Conservation (phyloP, 2,113 vertebrate species). For the Nansenia antarctica region DNA sequence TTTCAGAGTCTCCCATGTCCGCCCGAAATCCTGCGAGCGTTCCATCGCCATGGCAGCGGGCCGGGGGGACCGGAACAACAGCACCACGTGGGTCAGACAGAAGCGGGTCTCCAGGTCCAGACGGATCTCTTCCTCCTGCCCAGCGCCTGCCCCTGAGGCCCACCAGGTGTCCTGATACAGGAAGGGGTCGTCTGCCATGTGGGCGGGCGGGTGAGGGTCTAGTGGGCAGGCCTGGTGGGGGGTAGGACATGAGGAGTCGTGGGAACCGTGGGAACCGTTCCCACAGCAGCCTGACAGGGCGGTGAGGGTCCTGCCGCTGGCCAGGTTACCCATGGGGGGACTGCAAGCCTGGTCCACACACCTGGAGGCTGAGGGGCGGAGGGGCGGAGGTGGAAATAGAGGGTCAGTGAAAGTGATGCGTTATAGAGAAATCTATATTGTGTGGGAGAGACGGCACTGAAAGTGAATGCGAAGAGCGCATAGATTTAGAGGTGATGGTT, state of each 20-base stretch:
- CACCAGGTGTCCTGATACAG: constrained; percentile 83
- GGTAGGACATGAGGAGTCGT: constrained; percentile 46
- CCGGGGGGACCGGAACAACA: constrained; percentile 84
- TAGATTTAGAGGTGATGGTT: no score
- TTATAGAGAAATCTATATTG: no score
- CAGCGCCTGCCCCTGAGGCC: constrained; percentile 75
- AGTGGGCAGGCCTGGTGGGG: constrained; percentile 57
- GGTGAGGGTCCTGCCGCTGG: constrained; percentile 76
- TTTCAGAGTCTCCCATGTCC: constrained; percentile 83
- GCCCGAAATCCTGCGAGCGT: constrained; percentile 82
- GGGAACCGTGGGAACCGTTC: constrained; percentile 70
- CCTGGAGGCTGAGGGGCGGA: constrained; percentile 68
- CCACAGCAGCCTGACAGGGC: constrained; percentile 77
- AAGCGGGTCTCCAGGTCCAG: constrained; percentile 83
- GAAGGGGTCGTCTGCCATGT: constrained; percentile 86
- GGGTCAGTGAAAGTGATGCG: constrained; percentile 13
- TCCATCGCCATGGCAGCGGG: constrained; percentile 85
- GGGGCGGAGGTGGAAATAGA: neutral
- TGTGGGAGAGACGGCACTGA: no score
- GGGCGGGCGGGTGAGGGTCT: constrained; percentile 75
- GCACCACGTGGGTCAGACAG: constrained; percentile 83
- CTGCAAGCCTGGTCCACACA: constrained; percentile 82
- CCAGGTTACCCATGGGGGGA: constrained; percentile 86
- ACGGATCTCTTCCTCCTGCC: constrained; percentile 78
- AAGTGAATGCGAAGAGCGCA: no score